Evolutionary conservation across 2,113 vertebrate genomes (phyloP).

Genomic region (Hemibates koningsi): DNA sequence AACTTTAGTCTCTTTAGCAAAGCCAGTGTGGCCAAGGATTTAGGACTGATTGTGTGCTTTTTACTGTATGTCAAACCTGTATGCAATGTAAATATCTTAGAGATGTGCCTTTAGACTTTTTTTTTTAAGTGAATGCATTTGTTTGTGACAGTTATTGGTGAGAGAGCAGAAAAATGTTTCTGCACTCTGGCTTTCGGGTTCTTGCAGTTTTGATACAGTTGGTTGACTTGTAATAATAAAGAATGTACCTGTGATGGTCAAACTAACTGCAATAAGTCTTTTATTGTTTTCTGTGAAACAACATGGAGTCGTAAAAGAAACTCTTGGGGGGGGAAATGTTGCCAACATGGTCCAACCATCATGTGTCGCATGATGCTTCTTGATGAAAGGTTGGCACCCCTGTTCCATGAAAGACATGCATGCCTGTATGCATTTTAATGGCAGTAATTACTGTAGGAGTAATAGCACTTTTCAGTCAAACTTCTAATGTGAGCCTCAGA

Average conservation of each 20-base stretch:
- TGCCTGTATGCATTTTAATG: background rate
- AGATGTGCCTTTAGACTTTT: conserved; percentile 57
- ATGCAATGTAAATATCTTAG: conserved; percentile 67
- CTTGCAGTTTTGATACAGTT: conserved; percentile 62
- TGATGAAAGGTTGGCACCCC: background rate
- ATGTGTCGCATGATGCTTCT: background rate
- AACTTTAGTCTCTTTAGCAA: conserved; percentile 10
- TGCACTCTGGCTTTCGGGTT: conserved; percentile 22
- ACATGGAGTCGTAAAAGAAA: background rate
- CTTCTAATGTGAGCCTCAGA: background rate
- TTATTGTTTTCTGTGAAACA: background rate
- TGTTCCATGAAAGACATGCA: background rate
- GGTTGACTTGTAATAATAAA: conserved; percentile 71
- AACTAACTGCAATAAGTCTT: background rate
- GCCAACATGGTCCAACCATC: background rate
- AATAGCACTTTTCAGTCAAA: background rate
- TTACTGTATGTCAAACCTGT: conserved; percentile 31
- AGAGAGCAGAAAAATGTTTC: background rate
- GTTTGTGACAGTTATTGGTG: conserved; percentile 1
- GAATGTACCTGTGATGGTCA: conserved; percentile 45
- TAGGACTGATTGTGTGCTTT: conserved; percentile 11
- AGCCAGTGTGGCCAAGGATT: background rate
- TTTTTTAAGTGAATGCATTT: conserved; percentile 3
- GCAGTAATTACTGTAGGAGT: background rate
- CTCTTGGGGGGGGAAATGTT: background rate